phyloP scores from a whole-genome alignment of 2,113 vertebrate genomes.

The Trogon surrucura region DNA sequence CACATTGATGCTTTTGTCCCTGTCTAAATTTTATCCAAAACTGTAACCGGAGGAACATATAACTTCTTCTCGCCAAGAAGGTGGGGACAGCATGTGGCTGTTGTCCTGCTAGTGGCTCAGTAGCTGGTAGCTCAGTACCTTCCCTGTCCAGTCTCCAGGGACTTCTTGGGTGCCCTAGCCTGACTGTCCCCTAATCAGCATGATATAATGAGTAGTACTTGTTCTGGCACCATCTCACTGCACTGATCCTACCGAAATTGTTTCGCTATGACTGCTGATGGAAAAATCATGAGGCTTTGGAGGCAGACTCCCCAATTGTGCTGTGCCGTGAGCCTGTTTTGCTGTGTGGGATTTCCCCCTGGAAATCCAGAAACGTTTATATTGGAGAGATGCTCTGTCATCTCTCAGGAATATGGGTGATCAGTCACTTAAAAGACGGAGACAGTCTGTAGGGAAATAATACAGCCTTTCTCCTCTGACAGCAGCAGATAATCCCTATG shows the following conservation, averaged over 20 bases:
- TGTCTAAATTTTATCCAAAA: neutral
- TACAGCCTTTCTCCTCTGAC: neutral
- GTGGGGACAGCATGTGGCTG: neutral
- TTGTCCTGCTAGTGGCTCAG: neutral
- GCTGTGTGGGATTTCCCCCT: neutral
- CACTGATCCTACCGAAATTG: neutral
- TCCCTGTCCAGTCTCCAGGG: neutral
- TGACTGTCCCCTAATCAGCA: neutral
- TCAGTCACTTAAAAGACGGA: neutral
- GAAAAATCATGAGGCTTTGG: neutral
- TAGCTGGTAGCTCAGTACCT: neutral
- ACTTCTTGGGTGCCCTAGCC: neutral
- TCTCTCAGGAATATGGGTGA: neutral
- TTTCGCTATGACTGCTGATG: neutral
- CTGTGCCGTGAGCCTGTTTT: neutral
- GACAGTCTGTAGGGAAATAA: neutral
- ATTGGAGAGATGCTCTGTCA: neutral
- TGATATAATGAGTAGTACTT: neutral
- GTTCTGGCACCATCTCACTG: neutral
- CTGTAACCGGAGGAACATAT: neutral
- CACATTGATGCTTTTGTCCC: neutral
- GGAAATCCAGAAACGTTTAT: neutral
- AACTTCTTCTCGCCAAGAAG: neutral
- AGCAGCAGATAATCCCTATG: neutral
- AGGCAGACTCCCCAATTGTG: neutral